A percentile compares a stretch with the other conserved stretches of the same genome.
Conservation (phyloP, 2,888 invertebrate species). For the Melipona bicolor region DNA sequence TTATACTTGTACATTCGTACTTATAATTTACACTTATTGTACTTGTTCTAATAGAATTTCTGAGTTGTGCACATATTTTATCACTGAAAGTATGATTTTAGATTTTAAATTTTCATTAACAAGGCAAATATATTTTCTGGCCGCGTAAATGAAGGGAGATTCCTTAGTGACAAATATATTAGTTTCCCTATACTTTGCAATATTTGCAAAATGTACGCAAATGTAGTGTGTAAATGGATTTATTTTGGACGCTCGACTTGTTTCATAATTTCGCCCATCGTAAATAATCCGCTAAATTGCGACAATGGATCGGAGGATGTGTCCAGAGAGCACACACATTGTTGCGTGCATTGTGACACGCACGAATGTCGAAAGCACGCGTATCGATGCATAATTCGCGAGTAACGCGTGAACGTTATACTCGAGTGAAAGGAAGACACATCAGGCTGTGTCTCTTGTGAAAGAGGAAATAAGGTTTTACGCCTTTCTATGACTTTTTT, state of each 20-base stretch:
- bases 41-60: too few species aligned
- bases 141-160: too few species aligned
- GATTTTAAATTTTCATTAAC: too few species aligned
- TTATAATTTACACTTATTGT: too few species aligned
- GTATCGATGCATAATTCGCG: neutral
- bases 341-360: neutral
- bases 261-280: neutral
- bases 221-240: neutral
- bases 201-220: neutral
- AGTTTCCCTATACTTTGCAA: neutral
- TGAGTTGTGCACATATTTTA: too few species aligned
- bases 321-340: neutral
- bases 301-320: neutral
- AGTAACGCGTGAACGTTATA: neutral
- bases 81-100: too few species aligned
- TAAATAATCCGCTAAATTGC: neutral
- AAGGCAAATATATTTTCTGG: too few species aligned
- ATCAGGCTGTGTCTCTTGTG: slow-evolving; percentile 5
- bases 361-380: neutral
- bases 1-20: too few species aligned
- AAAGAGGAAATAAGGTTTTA: slow-evolving; percentile 1
- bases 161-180: neutral
- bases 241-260: neutral
- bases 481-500: neutral
- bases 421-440: neutral